phyloP scores from a whole-genome alignment of 2,113 vertebrate species.

The Hemiscyllium ocellatum region DNA sequence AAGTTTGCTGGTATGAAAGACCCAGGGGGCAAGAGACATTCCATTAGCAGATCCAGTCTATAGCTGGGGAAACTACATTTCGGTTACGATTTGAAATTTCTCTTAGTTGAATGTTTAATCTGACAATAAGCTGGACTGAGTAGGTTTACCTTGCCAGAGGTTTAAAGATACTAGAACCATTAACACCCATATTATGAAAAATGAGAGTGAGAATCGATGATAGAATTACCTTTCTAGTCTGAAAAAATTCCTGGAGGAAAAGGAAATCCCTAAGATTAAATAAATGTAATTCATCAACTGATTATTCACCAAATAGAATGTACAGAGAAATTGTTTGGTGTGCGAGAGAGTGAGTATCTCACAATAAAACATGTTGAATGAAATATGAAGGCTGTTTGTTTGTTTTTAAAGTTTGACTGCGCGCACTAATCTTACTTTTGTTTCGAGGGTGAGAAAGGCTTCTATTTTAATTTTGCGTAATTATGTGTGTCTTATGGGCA shows the following conservation, averaged over 20 bases:
- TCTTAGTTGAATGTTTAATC: too few species aligned
- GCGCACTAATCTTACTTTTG: neutral
- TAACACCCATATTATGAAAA: neutral
- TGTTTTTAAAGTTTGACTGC: neutral
- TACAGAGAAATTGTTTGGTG: neutral
- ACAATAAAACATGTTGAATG: neutral
- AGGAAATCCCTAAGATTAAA: neutral
- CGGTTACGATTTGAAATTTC: too few species aligned
- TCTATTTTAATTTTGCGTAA: neutral
- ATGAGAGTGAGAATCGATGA: neutral
- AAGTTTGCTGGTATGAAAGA: too few species aligned
- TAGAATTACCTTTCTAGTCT: neutral
- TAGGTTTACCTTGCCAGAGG: too few species aligned
- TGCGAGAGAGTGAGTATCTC: neutral
- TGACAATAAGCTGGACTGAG: too few species aligned
- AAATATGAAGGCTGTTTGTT: neutral
- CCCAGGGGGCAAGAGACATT: too few species aligned
- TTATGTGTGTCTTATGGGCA: neutral
- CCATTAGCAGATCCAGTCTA: too few species aligned
- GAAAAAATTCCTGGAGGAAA: neutral
- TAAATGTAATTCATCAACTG: neutral
- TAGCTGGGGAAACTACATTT: too few species aligned
- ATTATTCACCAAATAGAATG: neutral
- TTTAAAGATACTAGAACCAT: too few species aligned
- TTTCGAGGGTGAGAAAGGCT: neutral